phyloP scores from a whole-genome alignment of 1,140 invertebrate species.

The Drosophila lacertosa region DNA sequence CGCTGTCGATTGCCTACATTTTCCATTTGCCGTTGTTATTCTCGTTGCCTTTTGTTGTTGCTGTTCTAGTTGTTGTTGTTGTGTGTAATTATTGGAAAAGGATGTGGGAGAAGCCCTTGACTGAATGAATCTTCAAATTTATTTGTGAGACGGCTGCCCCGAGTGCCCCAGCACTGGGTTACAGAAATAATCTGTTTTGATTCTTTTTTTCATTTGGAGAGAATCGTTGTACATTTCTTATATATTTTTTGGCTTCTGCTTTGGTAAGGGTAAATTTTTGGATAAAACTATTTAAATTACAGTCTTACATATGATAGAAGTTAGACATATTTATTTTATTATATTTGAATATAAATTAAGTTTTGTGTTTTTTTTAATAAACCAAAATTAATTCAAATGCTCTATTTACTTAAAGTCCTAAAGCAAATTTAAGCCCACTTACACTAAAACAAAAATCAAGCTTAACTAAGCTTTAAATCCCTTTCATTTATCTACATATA shows the following conservation, averaged over 20 bases:
- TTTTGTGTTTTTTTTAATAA: too few species aligned
- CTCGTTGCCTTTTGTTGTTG: conserved; percentile 35
- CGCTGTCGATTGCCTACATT: conserved; percentile 68
- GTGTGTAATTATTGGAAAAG: conserved; percentile 73
- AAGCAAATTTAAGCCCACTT: too few species aligned
- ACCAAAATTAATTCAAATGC: too few species aligned
- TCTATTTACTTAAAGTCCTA: too few species aligned
- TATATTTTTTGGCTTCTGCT: background rate
- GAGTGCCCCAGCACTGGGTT: conserved; percentile 3
- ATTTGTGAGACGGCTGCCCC: background rate
- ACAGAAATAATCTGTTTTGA: conserved; percentile 5
- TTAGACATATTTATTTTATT: too few species aligned
- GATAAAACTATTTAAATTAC: background rate
- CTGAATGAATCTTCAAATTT: conserved; percentile 71
- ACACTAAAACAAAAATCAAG: too few species aligned
- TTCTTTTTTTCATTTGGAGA: background rate
- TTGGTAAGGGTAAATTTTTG: background rate
- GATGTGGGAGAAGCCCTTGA: conserved; percentile 80
- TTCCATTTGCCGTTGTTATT: conserved; percentile 42
- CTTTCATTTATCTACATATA: too few species aligned
- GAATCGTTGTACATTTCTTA: background rate
- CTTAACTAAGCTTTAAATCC: too few species aligned
- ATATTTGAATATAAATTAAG: too few species aligned
- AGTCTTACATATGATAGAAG: too few species aligned
- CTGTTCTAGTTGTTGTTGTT: conserved; percentile 43